Evolutionary conservation across 2,888 invertebrate genomes (phyloP).

Genomic region (Epinotia brunnichana): DNA sequence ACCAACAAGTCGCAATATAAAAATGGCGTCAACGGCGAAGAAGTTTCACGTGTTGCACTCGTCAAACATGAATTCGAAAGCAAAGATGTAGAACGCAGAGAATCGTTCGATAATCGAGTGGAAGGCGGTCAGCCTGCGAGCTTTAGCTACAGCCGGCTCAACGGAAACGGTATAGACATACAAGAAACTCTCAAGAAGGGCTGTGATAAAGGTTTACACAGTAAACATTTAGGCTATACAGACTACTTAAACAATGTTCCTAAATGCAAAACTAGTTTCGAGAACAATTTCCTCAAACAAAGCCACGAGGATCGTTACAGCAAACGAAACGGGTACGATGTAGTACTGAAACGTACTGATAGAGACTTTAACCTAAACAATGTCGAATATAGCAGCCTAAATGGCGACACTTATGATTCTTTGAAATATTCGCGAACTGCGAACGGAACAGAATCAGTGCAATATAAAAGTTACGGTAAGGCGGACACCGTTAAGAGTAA

Average conservation of each 20-base stretch:
- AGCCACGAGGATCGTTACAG: constrained; percentile 75
- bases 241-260: constrained; percentile 81
- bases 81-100: constrained; percentile 71
- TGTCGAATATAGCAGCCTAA: constrained; percentile 76
- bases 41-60: constrained; percentile 72
- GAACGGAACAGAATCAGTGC: constrained; percentile 81
- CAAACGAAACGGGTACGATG: constrained; percentile 78
- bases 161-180: constrained; percentile 76
- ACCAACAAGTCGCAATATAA: constrained; percentile 65
- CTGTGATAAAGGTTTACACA: constrained; percentile 82
- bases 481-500: constrained; percentile 80
- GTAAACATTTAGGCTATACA: constrained; percentile 76
- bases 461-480: constrained; percentile 80
- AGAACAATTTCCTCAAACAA: constrained; percentile 80
- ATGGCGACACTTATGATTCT: constrained; percentile 79
- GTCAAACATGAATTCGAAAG: constrained; percentile 77
- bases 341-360: constrained; percentile 71
- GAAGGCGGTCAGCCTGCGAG: constrained; percentile 70
- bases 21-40: constrained; percentile 63
- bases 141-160: constrained; percentile 70
- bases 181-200: constrained; percentile 80
- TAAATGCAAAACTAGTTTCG: constrained; percentile 82
- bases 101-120: constrained; percentile 64
- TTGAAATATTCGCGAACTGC: constrained; percentile 81
- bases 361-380: constrained; percentile 77